Evolutionary conservation across 2,113 vertebrate species (phyloP).

Genomic region (Triplophysa dalaica): DNA sequence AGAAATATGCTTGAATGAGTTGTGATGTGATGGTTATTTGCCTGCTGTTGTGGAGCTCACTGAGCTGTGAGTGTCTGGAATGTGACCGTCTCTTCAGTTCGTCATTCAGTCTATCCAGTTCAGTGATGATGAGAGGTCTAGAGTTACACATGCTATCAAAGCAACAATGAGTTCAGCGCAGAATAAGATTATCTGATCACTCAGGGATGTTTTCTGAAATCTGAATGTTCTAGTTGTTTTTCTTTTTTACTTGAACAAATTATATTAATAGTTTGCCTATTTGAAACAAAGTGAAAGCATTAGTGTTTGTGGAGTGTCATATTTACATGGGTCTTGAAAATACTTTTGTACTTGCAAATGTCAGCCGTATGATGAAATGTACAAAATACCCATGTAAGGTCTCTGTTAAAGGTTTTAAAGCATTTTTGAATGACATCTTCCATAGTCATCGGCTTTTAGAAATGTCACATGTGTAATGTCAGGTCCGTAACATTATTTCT

Average conservation of each 20-base stretch:
- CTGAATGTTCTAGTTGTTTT: neutral
- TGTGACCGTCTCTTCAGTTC: conserved; percentile 24
- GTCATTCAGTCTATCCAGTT: conserved; percentile 25
- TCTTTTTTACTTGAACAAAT: neutral
- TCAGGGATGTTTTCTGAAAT: conserved; percentile 23
- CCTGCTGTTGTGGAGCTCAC: neutral
- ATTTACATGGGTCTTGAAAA: too few relatives aligned
- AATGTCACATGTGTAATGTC: too few relatives aligned
- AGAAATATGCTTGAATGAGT: neutral
- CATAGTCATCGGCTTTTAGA: too few relatives aligned
- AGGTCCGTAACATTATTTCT: too few relatives aligned
- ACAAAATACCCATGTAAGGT: too few relatives aligned
- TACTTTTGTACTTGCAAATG: too few relatives aligned
- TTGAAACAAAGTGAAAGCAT: neutral
- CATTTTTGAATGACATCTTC: too few relatives aligned
- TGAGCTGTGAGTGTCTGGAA: conserved; percentile 26
- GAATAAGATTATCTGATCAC: conserved; percentile 26
- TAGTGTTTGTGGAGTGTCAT: neutral
- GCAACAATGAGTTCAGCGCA: conserved; percentile 26
- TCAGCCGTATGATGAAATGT: too few relatives aligned
- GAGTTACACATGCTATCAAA: conserved; percentile 30
- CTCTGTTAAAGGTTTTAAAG: too few relatives aligned
- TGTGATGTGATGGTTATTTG: neutral
- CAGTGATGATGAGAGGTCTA: conserved; percentile 26
- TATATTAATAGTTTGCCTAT: too few relatives aligned